Conservation (phyloP, 2,888 invertebrate genomes). For the Yponomeuta evonymella region DNA sequence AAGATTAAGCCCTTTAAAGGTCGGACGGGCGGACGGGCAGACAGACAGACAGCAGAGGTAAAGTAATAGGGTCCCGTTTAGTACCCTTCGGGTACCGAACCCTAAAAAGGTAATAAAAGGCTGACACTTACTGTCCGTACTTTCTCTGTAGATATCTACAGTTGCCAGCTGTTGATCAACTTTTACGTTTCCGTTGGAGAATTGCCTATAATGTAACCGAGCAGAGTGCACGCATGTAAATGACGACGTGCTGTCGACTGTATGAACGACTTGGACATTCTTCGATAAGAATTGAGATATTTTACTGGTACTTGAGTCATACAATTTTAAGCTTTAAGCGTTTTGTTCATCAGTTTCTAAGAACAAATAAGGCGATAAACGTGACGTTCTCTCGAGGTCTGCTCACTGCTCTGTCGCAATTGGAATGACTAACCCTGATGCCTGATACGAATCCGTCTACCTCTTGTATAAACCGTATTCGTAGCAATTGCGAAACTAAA, state of each 20-base stretch:
- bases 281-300: background rate
- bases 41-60: too few species aligned
- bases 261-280: background rate
- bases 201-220: too few species aligned
- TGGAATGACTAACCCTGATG: conserved; percentile 11
- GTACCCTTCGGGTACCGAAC: too few species aligned
- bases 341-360: conserved; percentile 3
- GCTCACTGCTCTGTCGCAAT: conserved; percentile 9
- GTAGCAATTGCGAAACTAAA: conserved; percentile 11
- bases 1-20: too few species aligned
- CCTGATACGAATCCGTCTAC: conserved; percentile 10
- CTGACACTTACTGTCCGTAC: too few species aligned
- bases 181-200: too few species aligned
- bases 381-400: conserved; percentile 9
- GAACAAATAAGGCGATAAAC: conserved; percentile 11
- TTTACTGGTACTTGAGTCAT: background rate
- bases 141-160: too few species aligned
- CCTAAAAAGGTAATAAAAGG: too few species aligned
- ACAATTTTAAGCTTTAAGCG: background rate
- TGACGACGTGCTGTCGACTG: background rate
- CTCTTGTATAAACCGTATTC: conserved; percentile 11
- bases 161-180: too few species aligned
- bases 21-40: too few species aligned
- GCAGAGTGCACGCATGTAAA: too few species aligned
- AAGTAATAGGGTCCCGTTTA: too few species aligned